These are phyloP conservation scores for Fregata magnificens DNA, from an alignment of 2,113 vertebrate species.

Conservation along the genomic window DNA sequence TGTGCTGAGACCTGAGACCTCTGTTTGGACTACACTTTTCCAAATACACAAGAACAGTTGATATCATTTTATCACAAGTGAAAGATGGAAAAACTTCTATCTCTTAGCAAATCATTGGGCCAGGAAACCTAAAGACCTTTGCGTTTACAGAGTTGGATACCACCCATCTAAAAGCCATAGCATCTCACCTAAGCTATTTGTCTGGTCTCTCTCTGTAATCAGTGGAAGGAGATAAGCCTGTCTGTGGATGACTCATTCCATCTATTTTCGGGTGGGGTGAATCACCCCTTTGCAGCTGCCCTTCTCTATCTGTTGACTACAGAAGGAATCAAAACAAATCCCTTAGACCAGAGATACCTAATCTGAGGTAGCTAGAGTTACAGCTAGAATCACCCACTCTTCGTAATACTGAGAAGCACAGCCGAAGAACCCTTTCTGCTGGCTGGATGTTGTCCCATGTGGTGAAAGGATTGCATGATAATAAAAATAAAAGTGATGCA, in stretches of 20 bases:
- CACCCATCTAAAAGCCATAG: not conserved
- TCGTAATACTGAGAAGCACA: not conserved
- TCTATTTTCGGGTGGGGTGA: slow-evolving; percentile 57
- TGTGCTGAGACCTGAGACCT: not conserved
- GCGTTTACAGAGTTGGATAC: not conserved
- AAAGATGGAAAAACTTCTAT: not conserved
- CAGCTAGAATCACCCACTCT: not conserved
- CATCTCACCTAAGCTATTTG: slow-evolving; percentile 44
- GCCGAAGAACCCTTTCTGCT: not conserved
- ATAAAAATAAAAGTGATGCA: not conserved
- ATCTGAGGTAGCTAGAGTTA: not conserved
- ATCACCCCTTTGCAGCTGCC: slow-evolving; percentile 57
- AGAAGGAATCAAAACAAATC: slow-evolving; percentile 35
- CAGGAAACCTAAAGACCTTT: not conserved
- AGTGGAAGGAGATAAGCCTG: slow-evolving; percentile 50
- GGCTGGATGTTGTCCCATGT: not conserved
- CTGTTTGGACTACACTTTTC: not conserved
- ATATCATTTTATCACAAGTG: not conserved
- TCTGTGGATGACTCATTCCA: slow-evolving; percentile 52
- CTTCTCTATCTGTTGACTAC: slow-evolving; percentile 23
- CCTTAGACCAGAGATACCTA: not conserved
- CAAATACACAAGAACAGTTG: not conserved
- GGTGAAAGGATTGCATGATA: not conserved
- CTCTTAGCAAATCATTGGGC: not conserved
- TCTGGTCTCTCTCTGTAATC: slow-evolving; percentile 30